These are phyloP conservation scores for Dryobota labecula DNA, from an alignment of 2,888 invertebrate species.

Conservation along the genomic window DNA sequence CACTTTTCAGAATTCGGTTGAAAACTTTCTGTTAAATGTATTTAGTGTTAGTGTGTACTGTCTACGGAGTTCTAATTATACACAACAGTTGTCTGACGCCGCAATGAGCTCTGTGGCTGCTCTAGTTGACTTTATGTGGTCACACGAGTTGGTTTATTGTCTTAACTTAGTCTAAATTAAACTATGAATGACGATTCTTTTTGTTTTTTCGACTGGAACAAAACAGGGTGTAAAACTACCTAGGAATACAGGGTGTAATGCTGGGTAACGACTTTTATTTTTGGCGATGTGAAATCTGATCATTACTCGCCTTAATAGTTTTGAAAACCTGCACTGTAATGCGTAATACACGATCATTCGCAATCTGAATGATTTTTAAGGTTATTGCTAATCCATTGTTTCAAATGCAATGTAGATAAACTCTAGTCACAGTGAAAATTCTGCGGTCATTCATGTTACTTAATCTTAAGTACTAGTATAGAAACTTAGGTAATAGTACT, in stretches of 20 bases:
- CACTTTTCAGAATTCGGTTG: conserved; percentile 6
- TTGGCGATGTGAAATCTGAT: too few relatives aligned
- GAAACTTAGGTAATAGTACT: conserved; percentile 38
- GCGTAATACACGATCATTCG: too few relatives aligned
- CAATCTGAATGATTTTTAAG: too few relatives aligned
- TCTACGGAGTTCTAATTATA: conserved; percentile 29
- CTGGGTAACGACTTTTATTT: too few relatives aligned
- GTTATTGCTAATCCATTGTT: too few relatives aligned
- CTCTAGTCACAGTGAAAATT: background rate
- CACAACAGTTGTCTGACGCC: conserved; percentile 31
- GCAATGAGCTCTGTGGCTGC: conserved; percentile 1
- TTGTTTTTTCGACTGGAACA: background rate
- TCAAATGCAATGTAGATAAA: background rate
- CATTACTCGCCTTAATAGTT: background rate
- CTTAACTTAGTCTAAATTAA: conserved; percentile 18
- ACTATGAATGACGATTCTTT: background rate
- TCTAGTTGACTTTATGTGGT: conserved; percentile 37
- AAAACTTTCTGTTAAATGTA: conserved; percentile 25
- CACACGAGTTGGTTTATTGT: conserved; percentile 22
- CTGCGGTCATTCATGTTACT: conserved; percentile 13
- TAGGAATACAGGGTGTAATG: too few relatives aligned
- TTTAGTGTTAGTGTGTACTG: too few relatives aligned
- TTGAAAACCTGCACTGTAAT: too few relatives aligned
- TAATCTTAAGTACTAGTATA: conserved; percentile 18
- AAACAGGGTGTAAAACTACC: too few relatives aligned